Conservation (phyloP, 2,888 invertebrate genomes). For the Stenodema calcarata region DNA sequence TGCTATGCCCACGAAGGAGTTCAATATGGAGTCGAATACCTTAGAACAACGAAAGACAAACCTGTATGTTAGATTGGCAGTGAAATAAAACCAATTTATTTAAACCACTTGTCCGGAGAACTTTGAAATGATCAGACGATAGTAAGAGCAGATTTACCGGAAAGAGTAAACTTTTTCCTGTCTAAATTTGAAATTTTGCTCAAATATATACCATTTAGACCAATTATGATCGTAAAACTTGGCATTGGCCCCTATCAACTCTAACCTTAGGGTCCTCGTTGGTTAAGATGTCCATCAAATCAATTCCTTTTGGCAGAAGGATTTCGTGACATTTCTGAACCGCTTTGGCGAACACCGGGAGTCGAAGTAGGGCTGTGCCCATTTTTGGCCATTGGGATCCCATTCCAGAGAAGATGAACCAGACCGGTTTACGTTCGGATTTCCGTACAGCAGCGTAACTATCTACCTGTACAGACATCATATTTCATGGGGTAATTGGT, state of each 20-base stretch:
- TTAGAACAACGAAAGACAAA: constrained; percentile 37
- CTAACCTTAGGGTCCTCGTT: constrained; percentile 64
- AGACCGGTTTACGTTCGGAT: constrained; percentile 62
- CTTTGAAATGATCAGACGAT: too few relatives aligned
- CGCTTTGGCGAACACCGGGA: constrained; percentile 73
- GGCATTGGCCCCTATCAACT: too few relatives aligned
- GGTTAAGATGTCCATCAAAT: constrained; percentile 70
- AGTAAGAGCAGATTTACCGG: too few relatives aligned
- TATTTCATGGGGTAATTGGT: too few relatives aligned
- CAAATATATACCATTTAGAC: background rate
- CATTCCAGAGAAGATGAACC: constrained; percentile 79
- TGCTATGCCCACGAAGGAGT: constrained; percentile 78
- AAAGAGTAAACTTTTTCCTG: too few relatives aligned
- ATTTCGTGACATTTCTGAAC: constrained; percentile 69
- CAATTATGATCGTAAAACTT: too few relatives aligned
- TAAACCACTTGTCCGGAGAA: too few relatives aligned
- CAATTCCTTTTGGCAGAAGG: constrained; percentile 68
- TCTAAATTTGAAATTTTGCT: too few relatives aligned
- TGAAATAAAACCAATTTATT: too few relatives aligned
- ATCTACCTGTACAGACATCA: background rate
- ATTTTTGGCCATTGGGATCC: constrained; percentile 76
- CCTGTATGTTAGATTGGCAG: background rate
- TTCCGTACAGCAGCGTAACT: background rate
- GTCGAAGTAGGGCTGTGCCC: constrained; percentile 71
- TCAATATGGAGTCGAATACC: constrained; percentile 71